Evolutionary conservation across 2,113 vertebrate genomes (phyloP).

Genomic region (Machaerirhynchus nigripectus): DNA sequence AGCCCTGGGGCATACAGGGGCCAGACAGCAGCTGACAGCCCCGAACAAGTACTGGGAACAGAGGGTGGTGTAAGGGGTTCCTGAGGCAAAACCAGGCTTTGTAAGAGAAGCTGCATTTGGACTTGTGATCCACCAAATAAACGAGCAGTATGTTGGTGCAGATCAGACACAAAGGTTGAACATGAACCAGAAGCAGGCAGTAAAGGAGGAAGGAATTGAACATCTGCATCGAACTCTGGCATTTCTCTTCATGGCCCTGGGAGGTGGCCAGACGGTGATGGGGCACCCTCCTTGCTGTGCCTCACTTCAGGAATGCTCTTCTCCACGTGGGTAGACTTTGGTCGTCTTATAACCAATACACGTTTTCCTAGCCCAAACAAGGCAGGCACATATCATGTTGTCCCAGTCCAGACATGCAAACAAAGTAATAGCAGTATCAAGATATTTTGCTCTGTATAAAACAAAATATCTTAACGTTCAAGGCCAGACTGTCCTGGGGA

Average conservation of each 20-base stretch:
- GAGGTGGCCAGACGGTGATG: neutral
- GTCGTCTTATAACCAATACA: neutral
- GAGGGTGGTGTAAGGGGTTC: neutral
- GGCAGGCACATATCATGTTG: neutral
- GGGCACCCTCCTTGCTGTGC: neutral
- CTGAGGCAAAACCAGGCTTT: neutral
- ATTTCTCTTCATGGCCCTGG: neutral
- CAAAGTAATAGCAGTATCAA: neutral
- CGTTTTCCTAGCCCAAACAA: neutral
- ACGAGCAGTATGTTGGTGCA: neutral
- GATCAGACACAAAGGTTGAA: neutral
- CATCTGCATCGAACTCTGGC: accelerated
- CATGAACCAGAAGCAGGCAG: neutral
- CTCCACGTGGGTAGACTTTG: neutral
- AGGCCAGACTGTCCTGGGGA: neutral
- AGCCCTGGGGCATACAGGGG: neutral
- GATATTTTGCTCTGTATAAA: neutral
- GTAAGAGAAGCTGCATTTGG: neutral
- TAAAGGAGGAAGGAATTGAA: neutral
- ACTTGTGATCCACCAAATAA: neutral
- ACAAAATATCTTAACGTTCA: neutral
- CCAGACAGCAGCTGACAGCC: neutral
- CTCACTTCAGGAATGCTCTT: neutral
- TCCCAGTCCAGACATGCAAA: neutral
- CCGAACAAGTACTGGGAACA: neutral